These are phyloP conservation scores for Myotis brandtii DNA, from an alignment of 2,113 vertebrate species.

Conservation along the genomic window DNA sequence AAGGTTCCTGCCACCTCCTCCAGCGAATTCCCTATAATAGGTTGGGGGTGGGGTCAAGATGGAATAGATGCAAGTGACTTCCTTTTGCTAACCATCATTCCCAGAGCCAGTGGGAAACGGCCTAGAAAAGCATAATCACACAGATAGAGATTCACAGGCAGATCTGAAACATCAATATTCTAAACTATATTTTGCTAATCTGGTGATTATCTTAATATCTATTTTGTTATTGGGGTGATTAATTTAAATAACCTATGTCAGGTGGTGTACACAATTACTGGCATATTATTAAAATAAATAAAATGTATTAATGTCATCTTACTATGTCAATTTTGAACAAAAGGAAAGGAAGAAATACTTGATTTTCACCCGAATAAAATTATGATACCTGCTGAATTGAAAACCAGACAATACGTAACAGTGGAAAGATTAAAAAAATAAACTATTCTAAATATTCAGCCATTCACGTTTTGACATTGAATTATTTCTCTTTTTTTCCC, in stretches of 20 bases:
- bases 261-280: background rate
- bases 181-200: background rate
- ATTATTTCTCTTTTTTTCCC: background rate
- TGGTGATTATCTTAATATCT: background rate
- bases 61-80: background rate
- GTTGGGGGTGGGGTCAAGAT: background rate
- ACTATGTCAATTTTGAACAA: background rate
- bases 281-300: background rate
- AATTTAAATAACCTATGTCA: background rate
- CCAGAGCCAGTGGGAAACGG: background rate
- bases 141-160: background rate
- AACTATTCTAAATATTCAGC: background rate
- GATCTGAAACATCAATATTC: background rate
- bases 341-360: background rate
- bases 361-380: slow-evolving; percentile 26
- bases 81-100: background rate
- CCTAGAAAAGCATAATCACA: background rate
- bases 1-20: background rate
- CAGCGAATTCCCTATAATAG: background rate
- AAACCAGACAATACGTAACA: background rate
- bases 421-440: background rate
- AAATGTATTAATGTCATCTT: background rate
- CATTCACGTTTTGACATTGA: background rate
- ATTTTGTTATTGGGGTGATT: background rate
- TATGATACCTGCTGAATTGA: background rate